Evolutionary conservation across 2,888 invertebrate genomes (phyloP), one percentile per base, ranked within the genome.

Genomic region (Protonemura montana): DNA sequence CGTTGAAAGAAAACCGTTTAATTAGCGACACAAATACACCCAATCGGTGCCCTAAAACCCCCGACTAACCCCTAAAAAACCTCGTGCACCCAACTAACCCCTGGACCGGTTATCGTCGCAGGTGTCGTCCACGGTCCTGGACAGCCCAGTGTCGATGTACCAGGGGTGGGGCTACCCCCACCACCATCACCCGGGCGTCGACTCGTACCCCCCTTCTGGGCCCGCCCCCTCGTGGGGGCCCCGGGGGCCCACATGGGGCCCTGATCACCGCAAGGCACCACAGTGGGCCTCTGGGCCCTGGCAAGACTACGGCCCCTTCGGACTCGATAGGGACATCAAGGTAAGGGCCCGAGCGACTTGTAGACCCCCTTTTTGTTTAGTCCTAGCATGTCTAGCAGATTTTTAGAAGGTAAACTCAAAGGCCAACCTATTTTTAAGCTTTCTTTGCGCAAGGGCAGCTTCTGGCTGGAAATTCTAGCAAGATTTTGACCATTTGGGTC

Each of bases 61-160:
- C 59, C 59, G 6, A 10, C 16, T 2, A 10, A 2, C 59, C 59
- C 13, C 59, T 59, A 2, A 21, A 3, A n/a, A 59, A 59, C 59
- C 59, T 10, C 35, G 3, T 35, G 5, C 1, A 21, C 59, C 59
- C 59, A 21, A 59, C 59, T 59, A 59, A 59, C 59, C 21, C 59
- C 35, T 10, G 10, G 35, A 35, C 35, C 35, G 35, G 35, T 35
- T 35, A 35, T 35, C 35, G 35, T 35, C 77, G 35, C 88, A 90
- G 89, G 90, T 90, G 13, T 96, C 97, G 76, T 97, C 97, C 90
- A 97, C 96, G 21, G 96, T 96, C 5, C 91, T 96, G 89, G 96
- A 96, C 86, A 92, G 92, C 89, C 92, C 92, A 0, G 91, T 91
- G 13, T 92, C 91, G 41, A 91, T 92, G 91, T 91, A 92, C 87